Conservation (phyloP, 2,888 invertebrate species). For the Aspidiotus rigidus region DNA sequence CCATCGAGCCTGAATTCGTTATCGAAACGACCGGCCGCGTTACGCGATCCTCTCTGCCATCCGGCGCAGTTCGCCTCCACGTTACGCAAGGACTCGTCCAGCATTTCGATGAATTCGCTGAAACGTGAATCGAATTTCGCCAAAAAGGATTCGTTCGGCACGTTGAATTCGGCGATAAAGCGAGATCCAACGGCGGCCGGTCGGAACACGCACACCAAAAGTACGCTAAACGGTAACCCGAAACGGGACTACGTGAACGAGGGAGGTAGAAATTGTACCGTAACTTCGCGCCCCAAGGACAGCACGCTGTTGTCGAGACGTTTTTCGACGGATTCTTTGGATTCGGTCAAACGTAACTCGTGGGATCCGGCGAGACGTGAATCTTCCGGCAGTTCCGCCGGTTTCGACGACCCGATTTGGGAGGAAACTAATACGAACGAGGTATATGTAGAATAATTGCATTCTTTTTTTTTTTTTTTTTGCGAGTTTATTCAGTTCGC, state of each 20-base stretch:
- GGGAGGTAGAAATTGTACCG: conserved; percentile 41
- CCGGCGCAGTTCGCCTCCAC: conserved; percentile 63
- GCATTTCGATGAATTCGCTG: conserved; percentile 42
- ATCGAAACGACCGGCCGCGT: conserved; percentile 43
- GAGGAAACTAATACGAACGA: conserved; percentile 46
- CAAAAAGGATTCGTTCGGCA: conserved; percentile 22
- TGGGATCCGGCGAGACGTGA: conserved; percentile 60
- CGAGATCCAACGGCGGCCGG: conserved; percentile 12
- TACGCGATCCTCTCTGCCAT: conserved; percentile 41
- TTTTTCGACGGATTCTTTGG: conserved; percentile 62
- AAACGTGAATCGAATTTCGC: conserved; percentile 22
- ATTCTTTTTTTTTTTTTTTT: conserved; percentile 13
- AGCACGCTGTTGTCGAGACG: conserved; percentile 42
- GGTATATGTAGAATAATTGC: conserved; percentile 23
- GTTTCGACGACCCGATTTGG: conserved; percentile 53
- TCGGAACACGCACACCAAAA: neutral
- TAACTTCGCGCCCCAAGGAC: conserved; percentile 50
- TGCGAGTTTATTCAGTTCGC: neutral
- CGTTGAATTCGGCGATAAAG: conserved; percentile 11
- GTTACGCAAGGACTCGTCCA: conserved; percentile 52
- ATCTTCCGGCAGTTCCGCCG: conserved; percentile 52
- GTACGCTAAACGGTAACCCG: conserved; percentile 15
- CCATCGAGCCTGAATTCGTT: conserved; percentile 38
- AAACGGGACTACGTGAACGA: conserved; percentile 43
- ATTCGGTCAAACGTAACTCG: conserved; percentile 55